phyloP scores from a whole-genome alignment of 1,140 invertebrate genomes.

The Diabrotica virgifera region DNA sequence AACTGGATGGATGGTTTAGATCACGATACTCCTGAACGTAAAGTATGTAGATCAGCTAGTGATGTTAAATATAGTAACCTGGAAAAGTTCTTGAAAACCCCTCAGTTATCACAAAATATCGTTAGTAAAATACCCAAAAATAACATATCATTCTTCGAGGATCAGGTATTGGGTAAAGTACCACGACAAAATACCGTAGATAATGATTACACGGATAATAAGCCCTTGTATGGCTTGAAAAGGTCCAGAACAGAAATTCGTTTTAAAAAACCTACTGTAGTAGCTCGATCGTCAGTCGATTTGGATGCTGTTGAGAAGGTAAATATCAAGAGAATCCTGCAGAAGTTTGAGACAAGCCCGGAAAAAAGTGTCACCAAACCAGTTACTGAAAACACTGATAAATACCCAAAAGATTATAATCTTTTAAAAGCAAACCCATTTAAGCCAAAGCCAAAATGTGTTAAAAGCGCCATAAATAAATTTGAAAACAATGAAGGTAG shows the following conservation, averaged over 20 bases:
- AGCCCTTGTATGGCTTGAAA: slow-evolving; percentile 30
- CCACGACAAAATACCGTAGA: slow-evolving; percentile 27
- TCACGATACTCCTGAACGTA: slow-evolving; percentile 40
- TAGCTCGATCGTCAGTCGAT: slow-evolving; percentile 41
- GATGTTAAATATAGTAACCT: slow-evolving; percentile 46
- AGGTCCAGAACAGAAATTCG: slow-evolving; percentile 45
- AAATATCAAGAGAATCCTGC: slow-evolving; percentile 43
- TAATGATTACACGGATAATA: slow-evolving; percentile 21
- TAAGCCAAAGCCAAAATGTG: background rate
- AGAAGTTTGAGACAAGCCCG: slow-evolving; percentile 39
- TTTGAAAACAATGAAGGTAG: background rate
- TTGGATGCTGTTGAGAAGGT: slow-evolving; percentile 45
- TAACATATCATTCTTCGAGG: slow-evolving; percentile 44
- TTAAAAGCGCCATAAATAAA: background rate
- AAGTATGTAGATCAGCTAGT: slow-evolving; percentile 39
- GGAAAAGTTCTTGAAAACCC: slow-evolving; percentile 39
- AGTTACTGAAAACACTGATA: background rate
- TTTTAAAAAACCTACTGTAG: slow-evolving; percentile 29
- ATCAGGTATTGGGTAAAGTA: slow-evolving; percentile 39
- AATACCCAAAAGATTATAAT: background rate
- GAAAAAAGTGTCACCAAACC: slow-evolving; percentile 23
- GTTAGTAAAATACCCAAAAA: slow-evolving; percentile 43
- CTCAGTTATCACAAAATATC: slow-evolving; percentile 32
- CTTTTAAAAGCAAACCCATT: background rate
- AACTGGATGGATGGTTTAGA: slow-evolving; percentile 46